phyloP scores from a whole-genome alignment of 1,140 invertebrate genomes.

The Amphibalanus amphitrite region DNA sequence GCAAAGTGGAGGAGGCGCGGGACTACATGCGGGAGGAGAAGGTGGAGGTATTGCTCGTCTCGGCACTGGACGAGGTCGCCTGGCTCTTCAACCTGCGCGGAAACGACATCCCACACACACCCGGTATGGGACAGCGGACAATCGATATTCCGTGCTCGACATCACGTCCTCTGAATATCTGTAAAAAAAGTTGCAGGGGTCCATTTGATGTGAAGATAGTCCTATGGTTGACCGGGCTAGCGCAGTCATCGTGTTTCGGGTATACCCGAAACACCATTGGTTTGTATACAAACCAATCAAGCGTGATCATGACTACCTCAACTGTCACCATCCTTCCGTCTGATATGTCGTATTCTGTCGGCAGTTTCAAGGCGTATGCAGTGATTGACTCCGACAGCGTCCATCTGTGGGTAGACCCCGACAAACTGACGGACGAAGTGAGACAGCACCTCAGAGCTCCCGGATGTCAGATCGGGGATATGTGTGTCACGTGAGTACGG shows the following conservation, averaged over 20 bases:
- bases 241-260: too few species aligned
- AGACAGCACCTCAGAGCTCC: constrained; percentile 20
- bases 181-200: too few species aligned
- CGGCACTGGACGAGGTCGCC: constrained; percentile 78
- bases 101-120: constrained; percentile 69
- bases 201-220: too few species aligned
- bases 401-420: constrained; percentile 36
- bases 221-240: too few species aligned
- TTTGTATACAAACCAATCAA: too few species aligned
- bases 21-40: constrained; percentile 40
- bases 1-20: constrained; percentile 39
- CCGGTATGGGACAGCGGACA: too few species aligned
- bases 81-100: constrained; percentile 88
- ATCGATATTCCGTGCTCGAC: constrained; percentile 8
- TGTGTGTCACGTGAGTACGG: constrained; percentile 18
- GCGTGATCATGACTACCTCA: too few species aligned
- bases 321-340: too few species aligned
- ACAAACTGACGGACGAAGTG: constrained; percentile 25
- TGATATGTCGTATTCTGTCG: neutral
- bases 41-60: constrained; percentile 63
- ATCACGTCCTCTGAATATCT: constrained; percentile 16
- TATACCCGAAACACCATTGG: too few species aligned
- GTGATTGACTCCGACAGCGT: constrained; percentile 29
- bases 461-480: constrained; percentile 10
- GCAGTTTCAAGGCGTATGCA: constrained; percentile 12